Percentiles rank a stretch among this genome's conserved stretches.
Evolutionary conservation across 2,888 invertebrate genomes (phyloP).

Genomic region (Drosophila setosimentum): DNA sequence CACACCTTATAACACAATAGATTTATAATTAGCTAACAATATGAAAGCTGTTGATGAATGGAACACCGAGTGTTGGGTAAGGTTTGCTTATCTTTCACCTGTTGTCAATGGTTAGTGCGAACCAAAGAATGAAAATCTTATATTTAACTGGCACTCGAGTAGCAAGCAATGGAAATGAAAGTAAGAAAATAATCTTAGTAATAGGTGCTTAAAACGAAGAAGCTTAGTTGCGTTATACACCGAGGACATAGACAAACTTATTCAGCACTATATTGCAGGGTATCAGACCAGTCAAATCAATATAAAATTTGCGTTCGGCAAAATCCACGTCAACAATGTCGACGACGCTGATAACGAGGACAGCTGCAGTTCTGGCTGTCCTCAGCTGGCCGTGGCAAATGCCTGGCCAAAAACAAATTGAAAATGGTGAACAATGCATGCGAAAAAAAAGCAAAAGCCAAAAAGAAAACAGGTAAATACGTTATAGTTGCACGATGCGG

Average conservation of each 20-base stretch:
- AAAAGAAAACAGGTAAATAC: not conserved
- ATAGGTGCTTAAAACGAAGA: not conserved
- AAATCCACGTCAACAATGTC: conserved; percentile 27
- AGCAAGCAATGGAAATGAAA: not conserved
- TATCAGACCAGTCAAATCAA: conserved; percentile 6
- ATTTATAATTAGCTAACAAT: not conserved
- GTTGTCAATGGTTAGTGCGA: conserved; percentile 20
- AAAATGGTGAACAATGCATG: conserved; percentile 41
- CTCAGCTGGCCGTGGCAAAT: conserved; percentile 54
- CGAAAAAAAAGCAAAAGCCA: conserved; percentile 11
- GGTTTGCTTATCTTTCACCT: not conserved
- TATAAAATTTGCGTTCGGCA: conserved; percentile 14
- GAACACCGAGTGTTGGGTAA: not conserved
- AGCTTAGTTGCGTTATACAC: not conserved
- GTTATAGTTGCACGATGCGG: not conserved
- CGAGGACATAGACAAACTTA: not conserved
- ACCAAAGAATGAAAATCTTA: not conserved
- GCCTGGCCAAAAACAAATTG: conserved; percentile 51
- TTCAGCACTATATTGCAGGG: not conserved
- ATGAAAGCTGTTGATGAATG: conserved; percentile 6
- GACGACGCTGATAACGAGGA: conserved; percentile 48
- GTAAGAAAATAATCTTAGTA: conserved; percentile 1
- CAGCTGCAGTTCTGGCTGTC: conserved; percentile 51
- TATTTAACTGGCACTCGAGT: conserved; percentile 13
- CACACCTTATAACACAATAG: not conserved